Base-by-base conservation (phyloP, 2,797 vertebrate genomes). In the Takifugu rubripes region DNA sequence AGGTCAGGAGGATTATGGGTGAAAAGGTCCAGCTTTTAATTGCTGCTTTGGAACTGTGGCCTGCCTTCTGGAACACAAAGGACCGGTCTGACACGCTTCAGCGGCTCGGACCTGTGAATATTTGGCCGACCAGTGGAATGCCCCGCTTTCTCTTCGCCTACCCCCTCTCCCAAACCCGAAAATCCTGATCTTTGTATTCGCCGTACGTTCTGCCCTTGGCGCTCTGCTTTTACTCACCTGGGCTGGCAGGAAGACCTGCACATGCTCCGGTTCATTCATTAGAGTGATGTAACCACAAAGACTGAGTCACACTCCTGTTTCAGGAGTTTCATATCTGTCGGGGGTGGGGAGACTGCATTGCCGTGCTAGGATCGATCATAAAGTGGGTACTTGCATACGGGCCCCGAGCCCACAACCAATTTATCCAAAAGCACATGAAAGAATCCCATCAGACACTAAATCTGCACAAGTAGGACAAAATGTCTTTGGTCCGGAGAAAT, bases 21-120 rank as follows among this genome's bases (percentile, higher is more conserved):
- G 87, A 92, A 92, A 90, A 88, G 86, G 85, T 86, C 90, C 85
- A 86, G 83, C 87, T 91, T 87, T 93, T 92, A 91, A 92, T 91
- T 92, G 91, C 87, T 67, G 84, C 80, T 81, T 78, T 84, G 78
- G 86, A 82, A 87, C 91, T 75, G 83, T 82, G 85, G 86, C 85
- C 87, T 85, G 83, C 72, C 83, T 54, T 62, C 79, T 81, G 84
- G 84, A 91, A 85, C 79, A 89, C 88, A 91, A 89, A 92, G 89
- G 88, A 61, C 83, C 69, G 72, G 82, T 92, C 83, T 82, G 78
- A 84, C 86, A 84, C 84, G 85, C 78, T 78, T 91, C 89, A 89
- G 76, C 88, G 82, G 81, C 79, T 84, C 65, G 88, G 92, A 89
- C 77, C 83, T 85, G 83, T 68, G 84, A 87, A 83, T 91, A 87